These are phyloP conservation scores for Discoglossus pictus DNA, from an alignment of 2,797 vertebrate genomes.

Conservation along the genomic window DNA sequence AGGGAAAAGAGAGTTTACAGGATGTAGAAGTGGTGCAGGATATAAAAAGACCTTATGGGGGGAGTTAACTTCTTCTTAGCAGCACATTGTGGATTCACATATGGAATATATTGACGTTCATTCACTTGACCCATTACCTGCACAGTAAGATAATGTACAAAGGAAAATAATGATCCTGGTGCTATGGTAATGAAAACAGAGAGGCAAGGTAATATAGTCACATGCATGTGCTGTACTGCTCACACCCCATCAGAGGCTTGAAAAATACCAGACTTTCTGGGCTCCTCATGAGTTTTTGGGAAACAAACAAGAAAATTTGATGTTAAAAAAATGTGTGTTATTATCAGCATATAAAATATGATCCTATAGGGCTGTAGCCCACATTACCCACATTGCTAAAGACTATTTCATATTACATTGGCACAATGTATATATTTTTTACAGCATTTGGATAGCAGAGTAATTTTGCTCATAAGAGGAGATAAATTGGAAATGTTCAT, in stretches of 20 bases:
- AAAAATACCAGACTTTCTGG: constrained; percentile 47
- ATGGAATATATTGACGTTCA: constrained; percentile 44
- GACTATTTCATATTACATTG: constrained; percentile 51
- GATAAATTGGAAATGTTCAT: constrained; percentile 52
- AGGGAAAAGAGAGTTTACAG: constrained; percentile 40
- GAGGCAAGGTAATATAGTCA: constrained; percentile 49
- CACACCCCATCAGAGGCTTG: constrained; percentile 46
- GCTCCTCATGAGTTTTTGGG: constrained; percentile 45
- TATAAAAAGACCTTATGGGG: constrained; percentile 36
- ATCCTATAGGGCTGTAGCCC: constrained; percentile 44
- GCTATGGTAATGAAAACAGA: constrained; percentile 50
- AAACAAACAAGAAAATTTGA: constrained; percentile 49
- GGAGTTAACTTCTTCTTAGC: constrained; percentile 45
- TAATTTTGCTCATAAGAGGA: constrained; percentile 49
- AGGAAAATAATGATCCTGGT: constrained; percentile 46
- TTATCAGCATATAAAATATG: constrained; percentile 53
- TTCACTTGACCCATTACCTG: constrained; percentile 41
- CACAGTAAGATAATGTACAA: constrained; percentile 46
- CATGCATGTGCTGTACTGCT: constrained; percentile 46
- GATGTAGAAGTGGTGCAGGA: constrained; percentile 42
- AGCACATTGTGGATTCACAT: constrained; percentile 45
- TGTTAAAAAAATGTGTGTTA: constrained; percentile 53
- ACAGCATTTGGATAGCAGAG: constrained; percentile 39
- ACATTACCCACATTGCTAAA: constrained; percentile 50
- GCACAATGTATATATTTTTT: constrained; percentile 43